These are phyloP conservation scores for Florisuga fusca DNA, from an alignment of 2,797 vertebrate genomes.

Conservation along the genomic window DNA sequence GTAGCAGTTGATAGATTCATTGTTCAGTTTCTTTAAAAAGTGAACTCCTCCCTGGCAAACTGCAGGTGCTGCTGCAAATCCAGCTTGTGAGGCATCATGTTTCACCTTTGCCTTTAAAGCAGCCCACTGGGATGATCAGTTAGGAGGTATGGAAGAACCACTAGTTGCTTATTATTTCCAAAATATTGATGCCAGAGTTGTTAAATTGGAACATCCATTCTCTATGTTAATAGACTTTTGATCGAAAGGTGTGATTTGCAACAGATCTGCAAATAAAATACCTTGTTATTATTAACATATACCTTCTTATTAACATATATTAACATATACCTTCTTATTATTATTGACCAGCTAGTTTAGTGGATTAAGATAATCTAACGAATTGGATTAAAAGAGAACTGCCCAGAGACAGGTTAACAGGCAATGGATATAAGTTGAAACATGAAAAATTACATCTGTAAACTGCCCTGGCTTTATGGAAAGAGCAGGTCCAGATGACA, in stretches of 20 bases:
- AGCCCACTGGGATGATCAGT: neutral
- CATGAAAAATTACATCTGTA: neutral
- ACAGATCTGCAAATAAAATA: neutral
- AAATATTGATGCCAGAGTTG: neutral
- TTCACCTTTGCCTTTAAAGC: neutral
- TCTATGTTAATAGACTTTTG: neutral
- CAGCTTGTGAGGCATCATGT: accelerated
- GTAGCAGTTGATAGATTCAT: neutral
- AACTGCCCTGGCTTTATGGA: neutral
- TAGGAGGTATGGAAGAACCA: neutral
- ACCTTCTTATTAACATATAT: no score
- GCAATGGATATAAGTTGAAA: neutral
- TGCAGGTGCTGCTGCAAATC: neutral
- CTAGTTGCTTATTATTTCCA: neutral
- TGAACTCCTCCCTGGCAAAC: neutral
- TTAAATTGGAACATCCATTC: neutral
- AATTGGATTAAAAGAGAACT: neutral
- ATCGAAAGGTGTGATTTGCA: neutral
- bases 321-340: no score
- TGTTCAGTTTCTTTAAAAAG: neutral
- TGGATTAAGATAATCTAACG: neutral
- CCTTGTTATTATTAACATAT: no score
- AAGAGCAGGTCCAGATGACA: neutral
- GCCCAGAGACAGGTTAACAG: neutral
- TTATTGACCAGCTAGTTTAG: neutral